These are phyloP conservation scores for Mythimna vitellina DNA, from an alignment of 2,888 invertebrate species.

Conservation along the genomic window DNA sequence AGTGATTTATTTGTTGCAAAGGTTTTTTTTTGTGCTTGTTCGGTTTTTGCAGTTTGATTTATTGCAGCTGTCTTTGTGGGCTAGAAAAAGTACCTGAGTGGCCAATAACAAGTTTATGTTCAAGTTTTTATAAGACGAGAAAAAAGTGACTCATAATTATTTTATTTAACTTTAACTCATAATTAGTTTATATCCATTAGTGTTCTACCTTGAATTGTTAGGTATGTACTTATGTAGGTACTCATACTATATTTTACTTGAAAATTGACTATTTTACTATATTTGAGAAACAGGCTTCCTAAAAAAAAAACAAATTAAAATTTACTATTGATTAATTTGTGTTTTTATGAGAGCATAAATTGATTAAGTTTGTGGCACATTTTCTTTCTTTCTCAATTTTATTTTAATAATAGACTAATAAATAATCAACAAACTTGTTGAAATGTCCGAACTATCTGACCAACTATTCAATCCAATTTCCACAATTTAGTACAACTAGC, in stretches of 20 bases:
- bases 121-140: conserved; percentile 35
- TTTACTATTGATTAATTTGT: no score
- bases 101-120: conserved; percentile 50
- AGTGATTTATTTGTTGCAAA: conserved; percentile 87
- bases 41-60: conserved; percentile 81
- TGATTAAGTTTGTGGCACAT: not conserved
- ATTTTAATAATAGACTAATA: no score
- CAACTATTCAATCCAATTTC: no score
- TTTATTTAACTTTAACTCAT: conserved; percentile 22
- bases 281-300: no score
- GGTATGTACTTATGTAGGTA: not conserved
- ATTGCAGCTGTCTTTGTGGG: conserved; percentile 72
- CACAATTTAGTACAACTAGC: conserved; percentile 72
- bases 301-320: no score
- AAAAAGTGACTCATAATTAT: conserved; percentile 11
- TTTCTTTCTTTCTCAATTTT: conserved; percentile 32
- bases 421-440: no score
- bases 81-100: conserved; percentile 51
- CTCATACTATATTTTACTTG: not conserved
- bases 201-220: not conserved
- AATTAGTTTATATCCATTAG: not conserved
- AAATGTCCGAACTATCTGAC: not conserved
- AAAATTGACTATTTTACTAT: not conserved
- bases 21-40: conserved; percentile 74
- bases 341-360: no score